Percentiles rank a stretch among this genome's conserved stretches.
Evolutionary conservation across 64 coral and sea anemone species (phyloP).

Genomic region (Stylophora pistillata): DNA sequence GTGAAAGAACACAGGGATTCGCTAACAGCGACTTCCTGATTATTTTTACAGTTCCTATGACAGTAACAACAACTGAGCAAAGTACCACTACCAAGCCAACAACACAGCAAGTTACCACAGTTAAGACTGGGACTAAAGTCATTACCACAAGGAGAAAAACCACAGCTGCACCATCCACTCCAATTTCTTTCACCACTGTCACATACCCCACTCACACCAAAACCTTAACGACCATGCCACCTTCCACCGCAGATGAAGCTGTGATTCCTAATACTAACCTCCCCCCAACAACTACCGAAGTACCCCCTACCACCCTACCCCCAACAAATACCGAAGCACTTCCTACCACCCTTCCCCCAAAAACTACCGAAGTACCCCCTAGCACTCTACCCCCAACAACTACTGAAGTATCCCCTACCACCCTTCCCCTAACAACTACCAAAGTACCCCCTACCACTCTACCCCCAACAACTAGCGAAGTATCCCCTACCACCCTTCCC

Average conservation of each 20-base stretch:
- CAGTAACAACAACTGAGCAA: background rate
- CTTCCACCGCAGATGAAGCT: no score
- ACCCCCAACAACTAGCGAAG: no score
- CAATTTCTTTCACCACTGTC: background rate
- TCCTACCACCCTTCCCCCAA: no score
- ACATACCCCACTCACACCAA: no score
- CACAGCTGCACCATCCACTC: background rate
- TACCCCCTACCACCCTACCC: background rate
- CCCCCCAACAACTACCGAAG: background rate
- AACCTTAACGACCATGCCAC: no score
- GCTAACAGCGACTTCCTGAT: background rate
- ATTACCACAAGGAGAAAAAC: constrained; percentile 5
- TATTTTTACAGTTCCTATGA: background rate
- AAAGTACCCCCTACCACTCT: background rate
- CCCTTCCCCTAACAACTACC: background rate
- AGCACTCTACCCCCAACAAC: background rate
- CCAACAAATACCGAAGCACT: background rate
- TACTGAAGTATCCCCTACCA: background rate
- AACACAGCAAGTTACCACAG: background rate
- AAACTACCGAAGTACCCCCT: background rate
- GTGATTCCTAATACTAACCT: background rate
- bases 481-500: background rate
- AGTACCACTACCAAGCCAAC: background rate
- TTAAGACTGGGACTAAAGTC: background rate
- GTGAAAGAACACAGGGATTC: no score